These are phyloP conservation scores for Pseudopodoces humilis DNA, from an alignment of 2,113 vertebrate species.

Conservation along the genomic window DNA sequence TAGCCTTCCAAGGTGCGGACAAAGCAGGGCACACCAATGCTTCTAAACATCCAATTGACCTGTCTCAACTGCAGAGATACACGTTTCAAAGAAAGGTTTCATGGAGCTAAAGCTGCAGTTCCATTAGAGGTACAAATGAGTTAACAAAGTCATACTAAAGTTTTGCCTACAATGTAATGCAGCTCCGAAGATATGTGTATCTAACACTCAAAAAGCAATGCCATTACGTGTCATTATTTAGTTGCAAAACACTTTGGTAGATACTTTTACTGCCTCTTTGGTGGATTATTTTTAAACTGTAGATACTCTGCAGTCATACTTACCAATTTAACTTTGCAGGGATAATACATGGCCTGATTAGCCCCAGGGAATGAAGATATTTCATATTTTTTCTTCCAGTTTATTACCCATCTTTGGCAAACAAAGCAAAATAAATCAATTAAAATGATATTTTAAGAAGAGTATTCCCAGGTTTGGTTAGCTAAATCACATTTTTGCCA, in stretches of 20 bases:
- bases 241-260: not conserved
- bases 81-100: accelerated
- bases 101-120: not conserved
- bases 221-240: not conserved
- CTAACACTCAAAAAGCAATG: not conserved
- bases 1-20: not conserved
- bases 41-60: not conserved
- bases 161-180: not conserved
- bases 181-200: not conserved
- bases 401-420: not conserved
- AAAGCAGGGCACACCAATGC: not conserved
- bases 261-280: not conserved
- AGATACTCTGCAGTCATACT: not conserved
- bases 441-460: constrained; percentile 11
- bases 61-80: not conserved
- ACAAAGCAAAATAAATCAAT: constrained; percentile 10
- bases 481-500: not conserved
- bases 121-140: not conserved
- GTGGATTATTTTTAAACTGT: not conserved
- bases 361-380: not conserved
- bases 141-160: not conserved
- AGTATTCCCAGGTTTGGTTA: not conserved
- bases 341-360: not conserved
- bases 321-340: not conserved
- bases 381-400: not conserved